Evolutionary conservation across 2,797 vertebrate species (phyloP).

Genomic region (Sciaenops ocellatus): DNA sequence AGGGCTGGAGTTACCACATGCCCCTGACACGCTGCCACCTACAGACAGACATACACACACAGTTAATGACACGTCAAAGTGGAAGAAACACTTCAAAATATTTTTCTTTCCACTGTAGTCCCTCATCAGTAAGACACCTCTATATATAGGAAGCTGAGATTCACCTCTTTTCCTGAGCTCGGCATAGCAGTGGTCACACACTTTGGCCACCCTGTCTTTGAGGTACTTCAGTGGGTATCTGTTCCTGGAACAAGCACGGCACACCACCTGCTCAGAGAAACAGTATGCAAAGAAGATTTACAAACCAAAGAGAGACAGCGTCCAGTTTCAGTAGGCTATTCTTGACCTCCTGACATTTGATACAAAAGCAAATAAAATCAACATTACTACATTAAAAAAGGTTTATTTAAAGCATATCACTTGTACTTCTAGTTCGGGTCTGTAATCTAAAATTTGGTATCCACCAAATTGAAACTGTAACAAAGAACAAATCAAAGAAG

Average conservation of each 20-base stretch:
- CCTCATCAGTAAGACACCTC: not conserved
- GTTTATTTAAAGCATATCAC: too few relatives aligned
- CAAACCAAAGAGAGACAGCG: not conserved
- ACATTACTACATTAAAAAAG: not conserved
- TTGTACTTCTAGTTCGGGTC: not conserved
- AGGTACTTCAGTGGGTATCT: conserved; percentile 98
- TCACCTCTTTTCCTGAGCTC: conserved; percentile 94
- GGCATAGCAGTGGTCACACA: conserved; percentile 93
- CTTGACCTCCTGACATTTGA: not conserved
- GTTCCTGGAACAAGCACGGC: conserved; percentile 95
- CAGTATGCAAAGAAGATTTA: not conserved
- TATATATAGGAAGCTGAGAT: not conserved
- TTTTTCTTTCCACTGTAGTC: not conserved
- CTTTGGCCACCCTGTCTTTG: conserved; percentile 95
- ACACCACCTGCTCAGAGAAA: conserved; percentile 89
- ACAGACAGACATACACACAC: conserved; percentile 24
- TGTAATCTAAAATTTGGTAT: not conserved
- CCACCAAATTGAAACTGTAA: not conserved
- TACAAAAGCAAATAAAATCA: not conserved
- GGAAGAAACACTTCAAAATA: not conserved
- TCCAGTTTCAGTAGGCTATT: not conserved
- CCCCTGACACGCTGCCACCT: conserved; percentile 85
- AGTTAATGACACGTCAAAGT: not conserved
- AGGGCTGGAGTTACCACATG: conserved; percentile 89
- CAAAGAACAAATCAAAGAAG: not conserved